Percentiles rank a stretch among this genome's conserved stretches.
These are phyloP conservation scores for Rhinophrynus dorsalis DNA, from an alignment of 2,797 vertebrate genomes.

Conservation along the genomic window DNA sequence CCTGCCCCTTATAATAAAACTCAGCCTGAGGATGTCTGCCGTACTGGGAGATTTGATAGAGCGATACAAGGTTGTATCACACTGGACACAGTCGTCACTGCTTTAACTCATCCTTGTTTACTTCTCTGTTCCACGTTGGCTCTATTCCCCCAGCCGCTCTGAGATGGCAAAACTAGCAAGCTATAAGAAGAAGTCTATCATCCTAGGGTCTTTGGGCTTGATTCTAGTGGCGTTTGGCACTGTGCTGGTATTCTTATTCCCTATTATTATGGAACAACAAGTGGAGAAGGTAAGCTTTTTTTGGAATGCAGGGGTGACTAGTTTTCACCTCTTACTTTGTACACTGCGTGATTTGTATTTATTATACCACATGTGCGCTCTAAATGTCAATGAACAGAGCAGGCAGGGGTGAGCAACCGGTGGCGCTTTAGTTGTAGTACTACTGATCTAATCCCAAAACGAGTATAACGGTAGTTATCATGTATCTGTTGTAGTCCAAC, in stretches of 20 bases:
- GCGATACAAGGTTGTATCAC: too few species aligned
- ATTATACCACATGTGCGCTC: too few species aligned
- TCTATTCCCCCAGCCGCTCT: background rate
- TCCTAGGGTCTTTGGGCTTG: slow-evolving; percentile 26
- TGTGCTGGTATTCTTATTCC: slow-evolving; percentile 15
- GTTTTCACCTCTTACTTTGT: too few species aligned
- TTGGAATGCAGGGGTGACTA: too few species aligned
- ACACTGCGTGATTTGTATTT: too few species aligned
- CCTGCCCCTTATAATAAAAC: slow-evolving; percentile 37
- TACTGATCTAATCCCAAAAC: too few species aligned
- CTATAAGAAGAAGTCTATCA: slow-evolving; percentile 28
- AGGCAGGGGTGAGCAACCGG: too few species aligned
- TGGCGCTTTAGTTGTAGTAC: too few species aligned
- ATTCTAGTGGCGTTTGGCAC: slow-evolving; percentile 13
- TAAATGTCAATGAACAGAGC: too few species aligned
- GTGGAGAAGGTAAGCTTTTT: slow-evolving; percentile 34
- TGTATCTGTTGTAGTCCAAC: too few species aligned
- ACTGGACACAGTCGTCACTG: background rate
- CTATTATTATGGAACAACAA: slow-evolving; percentile 33
- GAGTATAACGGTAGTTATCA: too few species aligned
- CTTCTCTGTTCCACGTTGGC: background rate
- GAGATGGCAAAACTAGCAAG: background rate
- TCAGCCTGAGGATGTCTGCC: slow-evolving; percentile 23
- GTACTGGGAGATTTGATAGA: background rate
- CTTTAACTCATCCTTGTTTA: background rate